These are phyloP conservation scores for Rugalucina vietnamica DNA, from an alignment of 2,888 invertebrate genomes.

Conservation along the genomic window DNA sequence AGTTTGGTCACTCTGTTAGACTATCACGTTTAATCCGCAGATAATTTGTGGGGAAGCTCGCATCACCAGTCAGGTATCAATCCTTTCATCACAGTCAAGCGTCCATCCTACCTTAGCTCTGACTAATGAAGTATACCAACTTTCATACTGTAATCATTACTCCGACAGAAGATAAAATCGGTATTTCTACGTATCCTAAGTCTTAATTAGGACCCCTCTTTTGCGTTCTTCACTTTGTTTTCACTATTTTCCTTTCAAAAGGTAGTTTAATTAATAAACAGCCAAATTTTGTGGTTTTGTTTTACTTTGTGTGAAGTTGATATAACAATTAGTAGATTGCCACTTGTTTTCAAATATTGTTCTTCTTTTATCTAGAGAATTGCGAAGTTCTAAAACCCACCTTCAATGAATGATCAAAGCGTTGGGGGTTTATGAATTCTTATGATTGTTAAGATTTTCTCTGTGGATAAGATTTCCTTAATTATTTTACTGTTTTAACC, in stretches of 20 bases:
- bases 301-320: neutral
- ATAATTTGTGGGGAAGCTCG: neutral
- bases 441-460: neutral
- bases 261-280: neutral
- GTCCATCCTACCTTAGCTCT: neutral
- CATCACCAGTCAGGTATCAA: neutral
- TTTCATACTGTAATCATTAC: neutral
- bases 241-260: neutral
- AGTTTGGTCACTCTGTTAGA: neutral
- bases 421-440: neutral
- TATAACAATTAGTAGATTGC: neutral
- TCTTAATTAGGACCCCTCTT: neutral
- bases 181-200: neutral
- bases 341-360: neutral
- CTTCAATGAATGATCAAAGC: neutral
- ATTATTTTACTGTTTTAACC: slow-evolving; percentile 2
- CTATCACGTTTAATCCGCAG: neutral
- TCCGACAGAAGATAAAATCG: neutral
- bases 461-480: neutral
- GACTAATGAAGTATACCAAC: neutral
- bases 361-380: neutral
- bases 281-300: neutral
- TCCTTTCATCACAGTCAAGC: neutral
- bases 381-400: neutral
- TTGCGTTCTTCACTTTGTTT: neutral